These are phyloP conservation scores for Cancer borealis DNA, from an alignment of 2,888 invertebrate genomes.

Conservation along the genomic window DNA sequence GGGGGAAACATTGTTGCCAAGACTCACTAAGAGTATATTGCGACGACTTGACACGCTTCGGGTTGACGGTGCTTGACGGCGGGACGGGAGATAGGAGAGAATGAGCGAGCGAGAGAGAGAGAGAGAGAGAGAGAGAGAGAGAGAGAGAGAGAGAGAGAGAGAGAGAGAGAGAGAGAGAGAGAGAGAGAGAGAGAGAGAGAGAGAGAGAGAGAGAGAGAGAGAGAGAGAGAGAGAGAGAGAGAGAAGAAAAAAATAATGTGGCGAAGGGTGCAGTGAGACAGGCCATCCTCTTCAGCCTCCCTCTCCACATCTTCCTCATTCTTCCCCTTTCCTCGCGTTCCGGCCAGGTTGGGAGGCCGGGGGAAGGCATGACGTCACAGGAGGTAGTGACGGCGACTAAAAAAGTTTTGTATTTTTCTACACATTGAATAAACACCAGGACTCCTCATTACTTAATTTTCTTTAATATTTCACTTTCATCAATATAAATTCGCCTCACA, in stretches of 20 bases:
- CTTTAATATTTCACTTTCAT: not conserved
- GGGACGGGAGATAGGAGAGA: not conserved
- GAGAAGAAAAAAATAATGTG: not conserved
- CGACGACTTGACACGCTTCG: not conserved
- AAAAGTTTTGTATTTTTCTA: not conserved
- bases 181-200: no score
- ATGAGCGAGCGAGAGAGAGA: no score
- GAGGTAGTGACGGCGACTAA: not conserved
- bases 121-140: no score
- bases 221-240: conserved; percentile 26
- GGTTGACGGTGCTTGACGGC: conserved; percentile 22
- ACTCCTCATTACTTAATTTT: no score
- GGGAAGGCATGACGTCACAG: not conserved
- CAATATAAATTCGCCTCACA: not conserved
- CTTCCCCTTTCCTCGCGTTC: no score
- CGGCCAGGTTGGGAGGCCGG: not conserved
- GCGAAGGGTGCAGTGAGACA: conserved; percentile 5
- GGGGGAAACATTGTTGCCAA: not conserved
- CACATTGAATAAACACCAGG: not conserved
- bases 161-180: conserved; percentile 3
- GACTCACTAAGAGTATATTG: not conserved
- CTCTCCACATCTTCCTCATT: conserved; percentile 16
- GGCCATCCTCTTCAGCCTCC: not conserved
- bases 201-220: not conserved
- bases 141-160: conserved; percentile 38